Evolutionary conservation across 2,797 vertebrate species (phyloP).

Genomic region (Periophthalmus magnuspinnatus): DNA sequence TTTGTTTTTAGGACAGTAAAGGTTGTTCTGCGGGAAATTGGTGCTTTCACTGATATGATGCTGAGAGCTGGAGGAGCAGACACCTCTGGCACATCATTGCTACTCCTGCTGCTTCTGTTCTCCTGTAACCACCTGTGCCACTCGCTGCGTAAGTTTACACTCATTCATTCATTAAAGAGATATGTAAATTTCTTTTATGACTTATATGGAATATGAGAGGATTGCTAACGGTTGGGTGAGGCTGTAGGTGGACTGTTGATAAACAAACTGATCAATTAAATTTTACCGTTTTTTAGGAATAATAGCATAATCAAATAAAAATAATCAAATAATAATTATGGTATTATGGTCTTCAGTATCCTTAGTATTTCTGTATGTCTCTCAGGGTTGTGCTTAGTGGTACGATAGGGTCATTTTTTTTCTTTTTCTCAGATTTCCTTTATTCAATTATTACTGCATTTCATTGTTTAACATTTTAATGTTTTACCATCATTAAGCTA

Average conservation of each 20-base stretch:
- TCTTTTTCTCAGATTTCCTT: background rate
- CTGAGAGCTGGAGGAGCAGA: slow-evolving; percentile 59
- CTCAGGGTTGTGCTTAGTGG: background rate
- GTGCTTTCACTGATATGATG: slow-evolving; percentile 71
- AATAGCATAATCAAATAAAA: background rate
- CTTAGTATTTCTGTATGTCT: background rate
- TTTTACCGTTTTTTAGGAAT: background rate
- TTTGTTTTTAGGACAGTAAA: slow-evolving; percentile 42
- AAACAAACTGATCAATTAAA: background rate
- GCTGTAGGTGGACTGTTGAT: background rate
- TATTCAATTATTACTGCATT: background rate
- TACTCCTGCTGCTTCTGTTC: slow-evolving; percentile 59
- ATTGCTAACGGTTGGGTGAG: background rate
- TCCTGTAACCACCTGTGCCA: slow-evolving; percentile 75
- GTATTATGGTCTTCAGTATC: background rate
- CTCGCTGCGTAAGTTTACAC: slow-evolving; percentile 70
- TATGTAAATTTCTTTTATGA: background rate
- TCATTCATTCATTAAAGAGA: background rate
- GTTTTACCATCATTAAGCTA: background rate
- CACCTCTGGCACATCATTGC: slow-evolving; percentile 61
- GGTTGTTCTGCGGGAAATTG: slow-evolving; percentile 46
- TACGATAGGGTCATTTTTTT: background rate
- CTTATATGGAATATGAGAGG: background rate
- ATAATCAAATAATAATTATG: background rate
- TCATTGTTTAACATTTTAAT: background rate